Percentiles rank a stretch among this genome's conserved stretches.
These are phyloP conservation scores for Rhagoletis pomonella DNA, from an alignment of 1,140 invertebrate species.

Conservation along the genomic window DNA sequence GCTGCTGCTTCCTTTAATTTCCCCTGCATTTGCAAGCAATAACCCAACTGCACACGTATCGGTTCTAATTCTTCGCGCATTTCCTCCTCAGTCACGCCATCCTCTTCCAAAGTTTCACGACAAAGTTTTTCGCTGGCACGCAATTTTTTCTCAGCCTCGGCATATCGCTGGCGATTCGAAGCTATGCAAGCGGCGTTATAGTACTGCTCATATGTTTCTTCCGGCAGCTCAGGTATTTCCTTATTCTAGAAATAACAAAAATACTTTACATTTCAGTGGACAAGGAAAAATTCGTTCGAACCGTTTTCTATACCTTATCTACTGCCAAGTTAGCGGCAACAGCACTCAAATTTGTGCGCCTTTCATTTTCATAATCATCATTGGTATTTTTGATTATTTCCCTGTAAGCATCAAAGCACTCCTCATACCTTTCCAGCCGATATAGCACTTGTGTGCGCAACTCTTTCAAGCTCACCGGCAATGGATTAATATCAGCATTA, in stretches of 20 bases:
- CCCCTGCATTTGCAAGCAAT: slow-evolving; percentile 88
- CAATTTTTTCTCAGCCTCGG: slow-evolving; percentile 88
- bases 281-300: too few species aligned
- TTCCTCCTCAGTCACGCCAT: slow-evolving; percentile 90
- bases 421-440: slow-evolving; percentile 88
- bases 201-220: slow-evolving; percentile 86
- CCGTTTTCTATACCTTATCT: slow-evolving; percentile 76
- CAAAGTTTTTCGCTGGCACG: slow-evolving; percentile 89
- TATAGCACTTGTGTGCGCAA: slow-evolving; percentile 91
- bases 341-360: slow-evolving; percentile 93
- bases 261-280: too few species aligned
- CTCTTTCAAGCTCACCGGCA: slow-evolving; percentile 86
- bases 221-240: slow-evolving; percentile 70
- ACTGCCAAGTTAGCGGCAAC: slow-evolving; percentile 87
- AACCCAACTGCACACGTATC: slow-evolving; percentile 92
- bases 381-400: slow-evolving; percentile 91
- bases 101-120: slow-evolving; percentile 88
- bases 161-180: slow-evolving; percentile 81
- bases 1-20: slow-evolving; percentile 85
- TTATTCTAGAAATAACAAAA: slow-evolving; percentile 59
- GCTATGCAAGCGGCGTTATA: slow-evolving; percentile 92
- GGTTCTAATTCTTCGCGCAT: slow-evolving; percentile 92
- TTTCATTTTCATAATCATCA: slow-evolving; percentile 96
- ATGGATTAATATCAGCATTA: slow-evolving; percentile 75
- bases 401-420: slow-evolving; percentile 89